Evolutionary conservation across 1,140 invertebrate species (phyloP).

Genomic region (Papilio xuthus): DNA sequence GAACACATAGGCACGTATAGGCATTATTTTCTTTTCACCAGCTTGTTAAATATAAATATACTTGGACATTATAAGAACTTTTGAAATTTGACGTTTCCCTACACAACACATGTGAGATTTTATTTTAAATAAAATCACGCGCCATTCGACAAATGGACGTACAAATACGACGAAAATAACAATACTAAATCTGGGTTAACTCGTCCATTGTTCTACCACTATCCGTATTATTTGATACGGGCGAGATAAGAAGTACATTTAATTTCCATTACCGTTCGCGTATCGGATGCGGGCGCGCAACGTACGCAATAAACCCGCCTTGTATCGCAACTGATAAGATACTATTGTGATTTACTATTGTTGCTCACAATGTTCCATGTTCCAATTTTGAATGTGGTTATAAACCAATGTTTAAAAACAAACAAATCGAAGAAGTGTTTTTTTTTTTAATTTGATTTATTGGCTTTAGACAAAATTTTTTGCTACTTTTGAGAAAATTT

Average conservation of each 20-base stretch:
- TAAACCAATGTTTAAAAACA: neutral
- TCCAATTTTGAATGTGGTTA: neutral
- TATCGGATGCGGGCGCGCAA: neutral
- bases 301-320: neutral
- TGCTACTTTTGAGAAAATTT: too few species aligned
- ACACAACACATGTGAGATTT: too few species aligned
- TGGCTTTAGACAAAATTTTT: neutral
- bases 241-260: conserved; percentile 17
- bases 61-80: too few species aligned
- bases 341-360: conserved; percentile 18
- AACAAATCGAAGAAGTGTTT: neutral
- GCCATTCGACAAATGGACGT: neutral
- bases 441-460: neutral
- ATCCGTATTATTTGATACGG: neutral
- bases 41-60: too few species aligned
- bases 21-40: too few species aligned
- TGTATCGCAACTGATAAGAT: conserved; percentile 10
- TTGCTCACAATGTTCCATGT: neutral
- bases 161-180: neutral
- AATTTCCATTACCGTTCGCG: neutral
- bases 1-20: too few species aligned
- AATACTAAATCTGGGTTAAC: conserved; percentile 12
- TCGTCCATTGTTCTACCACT: conserved; percentile 3
- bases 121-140: too few species aligned
- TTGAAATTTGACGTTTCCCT: too few species aligned